Base-by-base conservation (phyloP, 1,140 invertebrate genomes). In the Aphaenogaster ashmeadi region DNA sequence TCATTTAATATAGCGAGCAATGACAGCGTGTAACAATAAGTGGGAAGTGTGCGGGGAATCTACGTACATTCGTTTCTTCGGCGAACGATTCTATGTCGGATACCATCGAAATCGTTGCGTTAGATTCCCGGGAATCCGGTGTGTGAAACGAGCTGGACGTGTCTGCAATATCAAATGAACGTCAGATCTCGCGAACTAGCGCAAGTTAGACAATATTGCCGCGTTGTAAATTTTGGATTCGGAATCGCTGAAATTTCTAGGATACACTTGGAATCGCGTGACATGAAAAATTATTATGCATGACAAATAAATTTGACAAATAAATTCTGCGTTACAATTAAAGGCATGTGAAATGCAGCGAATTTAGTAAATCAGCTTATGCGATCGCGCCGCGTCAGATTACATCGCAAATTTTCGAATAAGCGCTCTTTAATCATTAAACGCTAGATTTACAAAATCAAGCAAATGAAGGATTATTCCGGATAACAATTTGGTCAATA, bases 61-160 rank as follows among this genome's bases (percentile, higher is more conserved):
- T 62, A 90, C 58, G 0, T 90, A 90, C 89, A 7, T 90, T 58
- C 15, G 52, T 85, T 38, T 88, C 86, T 2, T 74, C 54, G 9
- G 44, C 33, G n/a, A 88, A 47, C 8, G 86, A 90, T 62, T 67
- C 89, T 15, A 54, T 78, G 15, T 78, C 87, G 9, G 86, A 91
- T 4, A 85, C 74, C 67, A 90, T 62, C 21, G 27, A 54, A 33
- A 75, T 89, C 36, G 77, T 83, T 21, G 66, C 67, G 36, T 87
- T 69, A 33, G 89, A 86, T 27, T 88, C 87, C 18, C 74, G 89
- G 1, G 89, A 91, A 56, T 91, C 75, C 62, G 80, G 88, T 7
- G 88, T 87, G 38, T 69, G 81, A 47, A 90, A 90, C 38, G 89
- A 90, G 41, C 85, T 84, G 9, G 88, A 90, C 41, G 85, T 90